phyloP scores from a whole-genome alignment of 1,140 invertebrate species.

The Drosophila auraria region DNA sequence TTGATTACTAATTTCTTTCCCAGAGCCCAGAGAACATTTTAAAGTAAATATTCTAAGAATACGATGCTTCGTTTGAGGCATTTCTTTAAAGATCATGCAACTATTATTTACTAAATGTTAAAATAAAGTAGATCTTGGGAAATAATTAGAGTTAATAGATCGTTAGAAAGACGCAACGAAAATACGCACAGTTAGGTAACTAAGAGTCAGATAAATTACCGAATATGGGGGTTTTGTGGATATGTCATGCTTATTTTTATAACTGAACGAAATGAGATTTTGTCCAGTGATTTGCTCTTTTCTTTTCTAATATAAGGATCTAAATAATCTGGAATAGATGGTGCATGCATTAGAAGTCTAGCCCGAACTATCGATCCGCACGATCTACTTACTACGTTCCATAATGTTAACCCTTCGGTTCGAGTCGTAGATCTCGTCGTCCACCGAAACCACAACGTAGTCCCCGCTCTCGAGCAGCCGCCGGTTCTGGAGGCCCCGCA shows the following conservation, averaged over 20 bases:
- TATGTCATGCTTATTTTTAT: conserved; percentile 90
- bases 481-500: conserved; percentile 88
- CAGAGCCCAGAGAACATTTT: not conserved
- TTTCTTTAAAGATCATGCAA: conserved; percentile 12
- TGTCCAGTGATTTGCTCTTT: conserved; percentile 86
- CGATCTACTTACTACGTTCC: conserved; percentile 87
- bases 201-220: conserved; percentile 86
- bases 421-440: conserved; percentile 93
- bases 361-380: conserved; percentile 1
- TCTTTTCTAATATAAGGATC: conserved; percentile 88
- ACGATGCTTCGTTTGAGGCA: too few species aligned
- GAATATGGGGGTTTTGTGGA: conserved; percentile 89
- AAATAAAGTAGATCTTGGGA: conserved; percentile 5
- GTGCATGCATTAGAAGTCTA: conserved; percentile 73
- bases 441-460: conserved; percentile 94
- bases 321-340: conserved; percentile 88
- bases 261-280: conserved; percentile 89
- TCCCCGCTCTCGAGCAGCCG: conserved; percentile 90
- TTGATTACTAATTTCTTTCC: not conserved
- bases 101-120: conserved; percentile 6
- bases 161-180: conserved; percentile 23
- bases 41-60: not conserved
- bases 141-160: conserved; percentile 9
- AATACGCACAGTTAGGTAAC: conserved; percentile 44
- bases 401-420: conserved; percentile 88